Percentiles rank a stretch among this genome's conserved stretches.
These are phyloP conservation scores for Pachycephala philippinensis DNA, from an alignment of 2,113 vertebrate species.

Conservation along the genomic window DNA sequence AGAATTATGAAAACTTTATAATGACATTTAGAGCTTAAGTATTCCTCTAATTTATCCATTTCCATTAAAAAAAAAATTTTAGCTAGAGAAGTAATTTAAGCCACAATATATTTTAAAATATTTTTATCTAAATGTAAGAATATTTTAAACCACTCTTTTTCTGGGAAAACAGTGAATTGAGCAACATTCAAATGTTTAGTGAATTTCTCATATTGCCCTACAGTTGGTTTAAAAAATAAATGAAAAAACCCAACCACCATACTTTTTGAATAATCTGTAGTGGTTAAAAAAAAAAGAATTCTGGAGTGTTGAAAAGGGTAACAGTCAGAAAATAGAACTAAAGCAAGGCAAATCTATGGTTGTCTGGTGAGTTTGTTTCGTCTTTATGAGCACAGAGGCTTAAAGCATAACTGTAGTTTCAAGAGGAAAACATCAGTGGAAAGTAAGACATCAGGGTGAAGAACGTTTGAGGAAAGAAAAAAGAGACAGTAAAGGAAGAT, in stretches of 20 bases:
- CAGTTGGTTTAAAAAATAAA: neutral
- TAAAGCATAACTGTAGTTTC: neutral
- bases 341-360: neutral
- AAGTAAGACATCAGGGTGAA: neutral
- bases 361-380: neutral
- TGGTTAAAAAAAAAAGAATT: neutral
- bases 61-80: no score
- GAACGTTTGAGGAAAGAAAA: neutral
- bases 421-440: neutral
- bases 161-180: neutral
- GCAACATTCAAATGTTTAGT: neutral
- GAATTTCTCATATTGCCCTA: neutral
- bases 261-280: neutral
- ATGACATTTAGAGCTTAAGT: neutral
- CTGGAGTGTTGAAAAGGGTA: neutral
- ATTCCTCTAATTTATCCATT: neutral
- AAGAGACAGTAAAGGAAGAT: neutral
- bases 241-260: fast-evolving
- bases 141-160: neutral
- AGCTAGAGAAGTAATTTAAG: neutral
- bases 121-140: neutral
- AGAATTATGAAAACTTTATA: neutral
- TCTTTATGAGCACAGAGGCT: neutral
- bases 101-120: neutral
- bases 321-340: neutral